Evolutionary conservation across 53 echinoderm and acorn worm species (phyloP).

Genomic region (Holothuria scabra): DNA sequence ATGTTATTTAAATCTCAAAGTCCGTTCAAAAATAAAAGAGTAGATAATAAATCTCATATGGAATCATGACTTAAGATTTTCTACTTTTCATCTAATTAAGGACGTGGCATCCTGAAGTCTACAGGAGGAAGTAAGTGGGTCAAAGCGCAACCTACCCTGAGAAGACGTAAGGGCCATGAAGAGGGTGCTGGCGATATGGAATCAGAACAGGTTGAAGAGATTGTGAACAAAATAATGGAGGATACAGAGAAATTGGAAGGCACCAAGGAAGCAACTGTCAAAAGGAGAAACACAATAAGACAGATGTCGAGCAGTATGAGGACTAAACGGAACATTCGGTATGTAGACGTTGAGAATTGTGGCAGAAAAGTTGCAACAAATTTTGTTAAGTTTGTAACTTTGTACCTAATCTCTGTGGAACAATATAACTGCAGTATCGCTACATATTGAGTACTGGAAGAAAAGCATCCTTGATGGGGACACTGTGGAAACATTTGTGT

Average conservation of each 20-base stretch:
- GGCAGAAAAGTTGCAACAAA: too few species aligned
- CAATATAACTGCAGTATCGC: too few species aligned
- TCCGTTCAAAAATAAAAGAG: too few species aligned
- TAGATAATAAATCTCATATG: too few species aligned
- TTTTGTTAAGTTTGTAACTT: too few species aligned
- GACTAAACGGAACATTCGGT: slow-evolving; percentile 89
- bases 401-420: too few species aligned
- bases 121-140: slow-evolving; percentile 63
- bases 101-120: slow-evolving; percentile 59
- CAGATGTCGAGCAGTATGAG: slow-evolving; percentile 81
- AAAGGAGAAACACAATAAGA: slow-evolving; percentile 76
- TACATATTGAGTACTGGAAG: too few species aligned
- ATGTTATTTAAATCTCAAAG: too few species aligned
- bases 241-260: slow-evolving; percentile 58
- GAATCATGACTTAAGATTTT: not conserved
- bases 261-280: slow-evolving; percentile 57
- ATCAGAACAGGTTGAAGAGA: slow-evolving; percentile 53
- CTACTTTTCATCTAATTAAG: slow-evolving; percentile 51
- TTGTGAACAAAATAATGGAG: slow-evolving; percentile 80
- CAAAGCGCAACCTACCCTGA: slow-evolving; percentile 3
- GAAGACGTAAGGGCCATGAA: not conserved
- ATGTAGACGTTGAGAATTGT: not conserved
- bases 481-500: too few species aligned
- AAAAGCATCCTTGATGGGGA: too few species aligned
- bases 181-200: not conserved